These are phyloP conservation scores for Agonum fuliginosum DNA, from an alignment of 2,888 invertebrate genomes.

Conservation along the genomic window DNA sequence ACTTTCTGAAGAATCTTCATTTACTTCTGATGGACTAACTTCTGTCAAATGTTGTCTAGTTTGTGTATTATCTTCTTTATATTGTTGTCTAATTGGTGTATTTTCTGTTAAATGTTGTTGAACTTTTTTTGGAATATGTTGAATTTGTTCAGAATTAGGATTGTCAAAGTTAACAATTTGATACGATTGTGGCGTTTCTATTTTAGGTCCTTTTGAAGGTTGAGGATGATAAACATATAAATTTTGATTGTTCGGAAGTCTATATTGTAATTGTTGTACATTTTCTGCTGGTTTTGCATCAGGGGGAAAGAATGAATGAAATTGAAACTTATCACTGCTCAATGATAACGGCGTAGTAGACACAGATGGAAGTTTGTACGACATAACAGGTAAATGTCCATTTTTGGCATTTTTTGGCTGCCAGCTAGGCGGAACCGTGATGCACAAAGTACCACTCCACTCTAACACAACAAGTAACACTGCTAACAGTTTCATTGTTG, in stretches of 20 bases:
- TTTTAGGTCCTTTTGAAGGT: background rate
- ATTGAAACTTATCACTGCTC: background rate
- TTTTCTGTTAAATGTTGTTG: background rate
- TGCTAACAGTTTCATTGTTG: constrained; percentile 19
- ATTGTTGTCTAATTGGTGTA: background rate
- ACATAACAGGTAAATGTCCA: background rate
- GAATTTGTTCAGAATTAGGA: no score
- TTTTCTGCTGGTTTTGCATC: background rate
- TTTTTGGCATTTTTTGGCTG: background rate
- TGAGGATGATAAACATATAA: constrained; percentile 26
- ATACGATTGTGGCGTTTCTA: constrained; percentile 19
- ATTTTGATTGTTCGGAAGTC: constrained; percentile 3
- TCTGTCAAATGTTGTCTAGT: background rate
- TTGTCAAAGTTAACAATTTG: constrained; percentile 38
- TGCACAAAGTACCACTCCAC: constrained; percentile 9
- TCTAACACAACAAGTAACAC: constrained; percentile 10
- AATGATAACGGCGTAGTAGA: background rate
- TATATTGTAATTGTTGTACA: constrained; percentile 7
- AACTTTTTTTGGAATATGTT: background rate
- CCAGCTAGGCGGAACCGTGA: constrained; percentile 55
- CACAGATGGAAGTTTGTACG: background rate
- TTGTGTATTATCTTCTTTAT: no score
- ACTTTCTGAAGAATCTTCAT: background rate
- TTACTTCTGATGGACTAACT: background rate
- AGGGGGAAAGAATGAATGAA: constrained; percentile 16